These are phyloP conservation scores for Perizoma flavofasciatum DNA, from an alignment of 2,888 invertebrate genomes.

Conservation along the genomic window DNA sequence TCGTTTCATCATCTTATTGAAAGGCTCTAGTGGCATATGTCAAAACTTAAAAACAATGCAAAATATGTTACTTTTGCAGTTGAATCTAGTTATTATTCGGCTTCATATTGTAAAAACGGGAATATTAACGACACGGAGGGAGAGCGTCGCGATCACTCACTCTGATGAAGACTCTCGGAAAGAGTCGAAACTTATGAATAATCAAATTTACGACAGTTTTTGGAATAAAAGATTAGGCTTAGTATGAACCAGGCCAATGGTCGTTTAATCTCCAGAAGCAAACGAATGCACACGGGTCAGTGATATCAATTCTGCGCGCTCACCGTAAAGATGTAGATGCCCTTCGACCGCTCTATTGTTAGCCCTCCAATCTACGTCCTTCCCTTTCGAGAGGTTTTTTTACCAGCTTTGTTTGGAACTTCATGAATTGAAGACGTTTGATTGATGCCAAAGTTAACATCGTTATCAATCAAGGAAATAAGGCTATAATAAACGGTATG, in stretches of 20 bases:
- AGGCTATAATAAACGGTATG: neutral
- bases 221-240: too few species aligned
- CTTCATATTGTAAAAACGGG: too few species aligned
- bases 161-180: too few species aligned
- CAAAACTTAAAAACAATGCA: too few species aligned
- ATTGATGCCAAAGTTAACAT: constrained; percentile 17
- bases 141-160: too few species aligned
- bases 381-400: constrained; percentile 32
- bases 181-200: too few species aligned
- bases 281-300: constrained; percentile 24
- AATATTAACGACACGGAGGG: too few species aligned
- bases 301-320: constrained; percentile 42
- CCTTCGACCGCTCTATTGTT: constrained; percentile 74
- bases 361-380: constrained; percentile 63
- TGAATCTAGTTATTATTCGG: too few species aligned
- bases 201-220: too few species aligned
- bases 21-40: too few species aligned
- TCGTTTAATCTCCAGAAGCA: constrained; percentile 11
- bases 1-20: too few species aligned
- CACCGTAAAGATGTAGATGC: constrained; percentile 80
- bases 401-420: constrained; percentile 28
- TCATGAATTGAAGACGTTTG: constrained; percentile 12
- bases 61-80: too few species aligned
- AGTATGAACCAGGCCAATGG: neutral
- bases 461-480: constrained; percentile 3